A percentile compares a stretch with the other conserved stretches of the same genome.
phyloP scores from a whole-genome alignment of 2,888 invertebrate genomes.

The Eucera pruinosa region DNA sequence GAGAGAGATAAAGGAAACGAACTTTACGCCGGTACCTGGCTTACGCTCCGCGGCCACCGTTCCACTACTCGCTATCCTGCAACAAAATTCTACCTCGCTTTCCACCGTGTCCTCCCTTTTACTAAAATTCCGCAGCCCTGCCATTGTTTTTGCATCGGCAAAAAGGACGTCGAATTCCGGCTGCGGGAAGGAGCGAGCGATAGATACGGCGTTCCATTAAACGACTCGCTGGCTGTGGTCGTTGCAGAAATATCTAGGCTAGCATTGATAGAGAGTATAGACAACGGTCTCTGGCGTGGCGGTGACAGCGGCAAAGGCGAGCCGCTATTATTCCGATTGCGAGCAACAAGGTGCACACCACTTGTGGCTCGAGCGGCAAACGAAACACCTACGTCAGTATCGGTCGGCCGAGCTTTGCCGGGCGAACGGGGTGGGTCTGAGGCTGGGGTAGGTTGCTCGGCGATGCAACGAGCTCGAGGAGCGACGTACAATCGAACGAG shows the following conservation, averaged over 20 bases:
- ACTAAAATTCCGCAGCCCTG: background rate
- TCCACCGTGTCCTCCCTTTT: background rate
- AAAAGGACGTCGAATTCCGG: no score
- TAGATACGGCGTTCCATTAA: no score
- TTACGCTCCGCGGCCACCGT: no score
- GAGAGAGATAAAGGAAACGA: slow-evolving; percentile 36
- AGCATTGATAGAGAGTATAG: slow-evolving; percentile 35
- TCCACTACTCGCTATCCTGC: slow-evolving; percentile 12
- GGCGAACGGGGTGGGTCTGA: slow-evolving; percentile 26
- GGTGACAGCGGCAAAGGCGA: slow-evolving; percentile 26
- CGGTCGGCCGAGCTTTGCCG: slow-evolving; percentile 43
- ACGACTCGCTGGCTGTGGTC: no score
- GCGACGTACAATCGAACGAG: slow-evolving; percentile 67
- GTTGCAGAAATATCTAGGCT: slow-evolving; percentile 7
- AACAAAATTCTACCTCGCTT: background rate
- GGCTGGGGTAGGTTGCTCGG: slow-evolving; percentile 40
- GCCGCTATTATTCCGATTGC: slow-evolving; percentile 46
- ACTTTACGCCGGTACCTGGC: slow-evolving; percentile 34
- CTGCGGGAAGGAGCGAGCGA: no score
- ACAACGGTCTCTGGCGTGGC: slow-evolving; percentile 31
- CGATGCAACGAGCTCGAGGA: slow-evolving; percentile 62
- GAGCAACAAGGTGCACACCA: slow-evolving; percentile 66
- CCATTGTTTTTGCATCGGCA: no score
- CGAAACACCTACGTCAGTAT: slow-evolving; percentile 65
- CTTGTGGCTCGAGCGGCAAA: slow-evolving; percentile 63